Base-by-base conservation (phyloP, 2,113 vertebrate genomes). In the Danio rerio region DNA sequence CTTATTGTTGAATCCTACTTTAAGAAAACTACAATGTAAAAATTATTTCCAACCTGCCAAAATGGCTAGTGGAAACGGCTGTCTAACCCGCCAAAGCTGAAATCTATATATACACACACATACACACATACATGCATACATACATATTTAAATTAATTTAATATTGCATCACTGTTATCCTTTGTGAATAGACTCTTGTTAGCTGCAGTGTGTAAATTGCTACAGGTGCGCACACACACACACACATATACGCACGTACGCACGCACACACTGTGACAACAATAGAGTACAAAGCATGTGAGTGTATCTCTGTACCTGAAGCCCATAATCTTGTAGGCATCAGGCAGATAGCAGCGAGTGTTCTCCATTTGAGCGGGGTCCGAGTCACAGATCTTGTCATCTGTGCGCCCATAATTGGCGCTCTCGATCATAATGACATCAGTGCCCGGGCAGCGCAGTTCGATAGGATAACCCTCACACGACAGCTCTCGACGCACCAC, bases 361-460 rank as follows among this genome's bases (percentile, higher is more conserved):
- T 99, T 99, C 92, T 99, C 98, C 98, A 99, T 99, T 93, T 99
- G 97, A 88, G 96, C 97, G 2, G 97, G 98, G 92, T 99, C 98
- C 1, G 98, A 98, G 91, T 99, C 98, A 83, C 98, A 99, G 89
- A 99, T 99, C 93, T 99, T 98, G 92, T 99, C 97, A 12, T 99
- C 98, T 0, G 97, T 99, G 89, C 98, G 96, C 56, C 98, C 98
- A 0, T 99, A 99, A 96, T 99, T 99, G 94, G 97, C 98, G 86
- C 98, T 99, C 93, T 99, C 98, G 0, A 99, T 99, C 98, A 99
- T 99, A 93, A 99, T 99, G 90, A 99, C 98, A 50, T 99, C 98
- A 5, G 97, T 99, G 88, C 98, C 98, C 0, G 98, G 98, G 91
- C 98, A 99, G 86, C 98, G 98, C 31, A 99, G 96, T 89, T 99